Conservation (phyloP, 2,888 invertebrate genomes). For the Heliconius cydno region DNA sequence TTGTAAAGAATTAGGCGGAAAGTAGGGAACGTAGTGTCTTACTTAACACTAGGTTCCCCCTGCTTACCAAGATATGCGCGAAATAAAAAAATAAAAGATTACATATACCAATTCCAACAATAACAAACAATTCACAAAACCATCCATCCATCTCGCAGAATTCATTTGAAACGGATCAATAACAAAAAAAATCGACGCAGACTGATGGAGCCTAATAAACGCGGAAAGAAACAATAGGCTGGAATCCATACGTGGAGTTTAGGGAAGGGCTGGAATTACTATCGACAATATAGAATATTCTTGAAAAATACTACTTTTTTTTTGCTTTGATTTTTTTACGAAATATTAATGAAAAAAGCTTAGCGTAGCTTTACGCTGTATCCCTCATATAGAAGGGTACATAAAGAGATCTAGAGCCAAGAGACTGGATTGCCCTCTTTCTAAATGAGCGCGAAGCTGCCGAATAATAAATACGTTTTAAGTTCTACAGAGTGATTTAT, state of each 20-base stretch:
- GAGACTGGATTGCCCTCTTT: too few relatives aligned
- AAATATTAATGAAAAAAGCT: not conserved
- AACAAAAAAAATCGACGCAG: slow-evolving; percentile 23
- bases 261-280: not conserved
- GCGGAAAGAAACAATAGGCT: slow-evolving; percentile 38
- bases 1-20: too few relatives aligned
- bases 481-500: not conserved
- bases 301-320: not conserved
- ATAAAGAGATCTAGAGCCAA: too few relatives aligned
- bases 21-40: too few relatives aligned
- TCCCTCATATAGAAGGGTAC: too few relatives aligned
- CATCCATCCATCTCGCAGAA: slow-evolving; percentile 3
- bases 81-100: too few relatives aligned
- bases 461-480: not conserved
- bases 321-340: not conserved
- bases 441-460: too few relatives aligned
- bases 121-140: not conserved
- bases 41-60: too few relatives aligned
- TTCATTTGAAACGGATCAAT: slow-evolving; percentile 12
- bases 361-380: too few relatives aligned
- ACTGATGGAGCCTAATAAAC: slow-evolving; percentile 38
- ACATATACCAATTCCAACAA: not conserved
- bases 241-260: slow-evolving; percentile 27
- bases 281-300: slow-evolving; percentile 1
- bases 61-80: too few relatives aligned